A percentile compares a stretch with the other conserved stretches of the same genome.
Conservation (phyloP, 64 coral and sea anemone genomes). For the Montipora capricornis region DNA sequence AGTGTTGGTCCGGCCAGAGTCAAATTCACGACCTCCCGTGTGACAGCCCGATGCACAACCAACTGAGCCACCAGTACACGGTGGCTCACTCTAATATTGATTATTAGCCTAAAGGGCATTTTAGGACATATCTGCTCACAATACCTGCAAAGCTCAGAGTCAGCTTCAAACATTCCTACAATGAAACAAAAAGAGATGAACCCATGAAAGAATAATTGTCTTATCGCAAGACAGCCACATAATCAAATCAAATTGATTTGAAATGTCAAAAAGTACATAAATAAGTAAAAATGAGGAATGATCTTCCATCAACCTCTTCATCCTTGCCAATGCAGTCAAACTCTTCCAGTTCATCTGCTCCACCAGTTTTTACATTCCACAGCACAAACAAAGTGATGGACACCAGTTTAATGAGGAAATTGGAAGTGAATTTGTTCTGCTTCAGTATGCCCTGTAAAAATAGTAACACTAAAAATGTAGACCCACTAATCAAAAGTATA, state of each 20-base stretch:
- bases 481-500: too few relatives aligned
- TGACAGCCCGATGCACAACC: too few relatives aligned
- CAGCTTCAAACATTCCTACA: slow-evolving; percentile 85
- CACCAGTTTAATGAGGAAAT: slow-evolving; percentile 69
- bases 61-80: too few relatives aligned
- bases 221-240: too few relatives aligned
- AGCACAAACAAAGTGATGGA: slow-evolving; percentile 81
- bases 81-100: too few relatives aligned
- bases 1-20: too few relatives aligned
- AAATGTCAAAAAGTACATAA: background rate
- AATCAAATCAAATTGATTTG: too few relatives aligned
- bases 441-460: slow-evolving; percentile 57
- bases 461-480: background rate
- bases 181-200: background rate
- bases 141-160: slow-evolving; percentile 91
- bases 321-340: slow-evolving; percentile 95
- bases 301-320: slow-evolving; percentile 56
- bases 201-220: background rate
- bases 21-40: too few relatives aligned
- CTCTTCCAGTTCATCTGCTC: slow-evolving; percentile 92
- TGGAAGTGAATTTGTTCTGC: slow-evolving; percentile 49
- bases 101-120: too few relatives aligned
- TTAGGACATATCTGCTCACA: too few relatives aligned
- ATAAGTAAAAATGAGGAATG: background rate
- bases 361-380: slow-evolving; percentile 77